Evolutionary conservation across 2,113 vertebrate genomes (phyloP).

Genomic region (Forbesichthys papilliferus): DNA sequence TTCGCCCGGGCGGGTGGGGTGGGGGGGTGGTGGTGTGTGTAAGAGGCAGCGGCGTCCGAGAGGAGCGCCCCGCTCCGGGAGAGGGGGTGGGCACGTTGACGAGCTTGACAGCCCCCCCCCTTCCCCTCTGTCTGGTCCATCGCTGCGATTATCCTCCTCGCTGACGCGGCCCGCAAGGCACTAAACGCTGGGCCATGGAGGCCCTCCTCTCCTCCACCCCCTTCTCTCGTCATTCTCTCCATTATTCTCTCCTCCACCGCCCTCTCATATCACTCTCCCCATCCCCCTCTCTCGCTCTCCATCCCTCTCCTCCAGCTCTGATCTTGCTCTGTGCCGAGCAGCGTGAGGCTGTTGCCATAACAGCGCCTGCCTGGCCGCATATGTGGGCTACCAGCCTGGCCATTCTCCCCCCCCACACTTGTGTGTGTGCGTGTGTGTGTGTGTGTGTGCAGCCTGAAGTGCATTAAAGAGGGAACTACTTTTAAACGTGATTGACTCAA

Average conservation of each 20-base stretch:
- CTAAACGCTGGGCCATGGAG: slow-evolving; percentile 50
- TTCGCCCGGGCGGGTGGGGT: no score
- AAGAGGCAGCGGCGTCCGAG: slow-evolving; percentile 23
- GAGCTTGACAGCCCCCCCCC: no score
- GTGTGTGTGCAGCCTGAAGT: no score
- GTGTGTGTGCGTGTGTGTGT: no score
- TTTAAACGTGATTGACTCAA: no score
- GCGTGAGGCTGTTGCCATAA: slow-evolving; percentile 18
- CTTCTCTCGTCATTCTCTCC: not conserved
- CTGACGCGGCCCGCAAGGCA: slow-evolving; percentile 71
- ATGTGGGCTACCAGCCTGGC: slow-evolving; percentile 5
- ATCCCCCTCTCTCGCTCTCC: slow-evolving; percentile 10
- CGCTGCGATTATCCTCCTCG: slow-evolving; percentile 68
- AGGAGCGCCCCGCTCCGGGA: slow-evolving; percentile 16
- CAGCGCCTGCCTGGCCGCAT: slow-evolving; percentile 14
- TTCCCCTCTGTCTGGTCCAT: slow-evolving; percentile 41
- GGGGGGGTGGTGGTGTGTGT: slow-evolving; percentile 16
- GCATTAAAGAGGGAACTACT: no score
- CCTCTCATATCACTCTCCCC: not conserved
- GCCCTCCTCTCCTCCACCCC: slow-evolving; percentile 7
- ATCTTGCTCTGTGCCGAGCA: slow-evolving; percentile 1
- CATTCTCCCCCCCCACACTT: no score
- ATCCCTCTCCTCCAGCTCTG: slow-evolving; percentile 28
- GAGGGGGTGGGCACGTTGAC: slow-evolving; percentile 3
- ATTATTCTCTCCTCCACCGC: slow-evolving; percentile 18